A percentile compares a stretch with the other conserved stretches of the same genome.
Conservation (phyloP, 1,140 invertebrate species). For the Drosophila ohnishii region DNA sequence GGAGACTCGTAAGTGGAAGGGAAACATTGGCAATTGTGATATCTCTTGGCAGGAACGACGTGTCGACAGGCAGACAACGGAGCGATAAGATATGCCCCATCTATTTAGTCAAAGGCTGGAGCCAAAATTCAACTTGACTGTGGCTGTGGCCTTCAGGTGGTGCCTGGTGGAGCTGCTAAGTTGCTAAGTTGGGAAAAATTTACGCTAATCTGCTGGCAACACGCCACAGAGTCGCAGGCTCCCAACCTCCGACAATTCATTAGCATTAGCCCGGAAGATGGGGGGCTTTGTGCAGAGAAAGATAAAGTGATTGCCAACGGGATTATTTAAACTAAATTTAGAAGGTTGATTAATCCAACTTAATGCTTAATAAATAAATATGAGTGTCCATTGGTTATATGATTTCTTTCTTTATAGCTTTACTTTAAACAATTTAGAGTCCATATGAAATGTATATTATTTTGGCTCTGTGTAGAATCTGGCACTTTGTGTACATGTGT, state of each 20-base stretch:
- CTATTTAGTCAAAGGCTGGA: conserved; percentile 66
- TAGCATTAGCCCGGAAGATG: conserved; percentile 40
- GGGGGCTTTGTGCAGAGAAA: conserved; percentile 6
- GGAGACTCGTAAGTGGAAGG: conserved; percentile 6
- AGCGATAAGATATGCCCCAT: conserved; percentile 75
- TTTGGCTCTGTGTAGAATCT: conserved; percentile 5
- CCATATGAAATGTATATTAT: background rate
- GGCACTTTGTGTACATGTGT: conserved; percentile 40
- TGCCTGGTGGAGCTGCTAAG: conserved; percentile 17
- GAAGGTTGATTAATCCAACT: background rate
- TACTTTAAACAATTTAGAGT: too few relatives aligned
- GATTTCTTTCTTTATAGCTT: background rate
- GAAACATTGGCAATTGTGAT: conserved; percentile 62
- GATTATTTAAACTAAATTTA: background rate
- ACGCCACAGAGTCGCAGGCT: conserved; percentile 54
- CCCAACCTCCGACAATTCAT: conserved; percentile 47
- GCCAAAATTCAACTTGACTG: conserved; percentile 46
- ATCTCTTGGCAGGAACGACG: conserved; percentile 69
- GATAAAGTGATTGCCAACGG: background rate
- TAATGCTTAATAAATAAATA: background rate
- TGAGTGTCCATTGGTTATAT: background rate
- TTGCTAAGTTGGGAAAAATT: conserved; percentile 51
- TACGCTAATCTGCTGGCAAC: conserved; percentile 75
- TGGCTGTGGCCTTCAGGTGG: conserved; percentile 35
- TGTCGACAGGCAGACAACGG: conserved; percentile 69